Percentiles rank a stretch among this genome's conserved stretches.
Conservation (phyloP, 2,888 invertebrate species). For the Tiphia femorata region DNA sequence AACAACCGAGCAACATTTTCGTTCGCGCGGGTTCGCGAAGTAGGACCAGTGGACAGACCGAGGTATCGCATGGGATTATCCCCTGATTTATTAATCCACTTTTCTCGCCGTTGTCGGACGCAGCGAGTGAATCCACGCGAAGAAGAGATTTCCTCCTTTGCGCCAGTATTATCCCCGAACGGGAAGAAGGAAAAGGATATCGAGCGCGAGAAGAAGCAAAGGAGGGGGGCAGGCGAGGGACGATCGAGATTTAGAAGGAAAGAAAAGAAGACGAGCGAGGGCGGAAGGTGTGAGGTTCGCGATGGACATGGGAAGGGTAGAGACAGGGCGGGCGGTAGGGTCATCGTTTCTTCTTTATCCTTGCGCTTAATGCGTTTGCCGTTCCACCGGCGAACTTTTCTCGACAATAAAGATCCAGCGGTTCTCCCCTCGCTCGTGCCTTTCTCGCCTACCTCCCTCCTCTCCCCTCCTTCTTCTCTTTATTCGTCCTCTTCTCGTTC, state of each 20-base stretch:
- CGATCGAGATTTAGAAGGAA: too few relatives aligned
- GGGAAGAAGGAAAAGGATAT: not conserved
- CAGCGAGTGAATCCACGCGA: not conserved
- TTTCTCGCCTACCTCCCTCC: too few relatives aligned
- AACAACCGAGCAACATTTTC: slow-evolving; percentile 11
- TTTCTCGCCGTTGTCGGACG: slow-evolving; percentile 18
- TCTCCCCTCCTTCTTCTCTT: too few relatives aligned
- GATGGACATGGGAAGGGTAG: too few relatives aligned
- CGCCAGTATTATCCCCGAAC: slow-evolving; percentile 18
- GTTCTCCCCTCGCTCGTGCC: too few relatives aligned
- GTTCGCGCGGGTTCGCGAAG: too few relatives aligned
- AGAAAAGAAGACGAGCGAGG: too few relatives aligned
- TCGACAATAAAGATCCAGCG: too few relatives aligned
- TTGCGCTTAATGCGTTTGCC: slow-evolving; percentile 15
- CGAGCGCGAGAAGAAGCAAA: not conserved
- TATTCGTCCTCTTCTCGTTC: too few relatives aligned
- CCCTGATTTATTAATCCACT: slow-evolving; percentile 56
- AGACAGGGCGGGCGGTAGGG: too few relatives aligned
- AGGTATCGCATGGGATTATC: slow-evolving; percentile 44
- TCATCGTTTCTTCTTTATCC: slow-evolving; percentile 26
- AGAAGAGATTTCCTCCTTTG: slow-evolving; percentile 17
- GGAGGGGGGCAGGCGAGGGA: too few relatives aligned
- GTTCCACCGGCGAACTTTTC: slow-evolving; percentile 19
- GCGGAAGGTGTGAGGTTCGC: too few relatives aligned
- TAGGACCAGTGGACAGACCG: slow-evolving; percentile 7